Evolutionary conservation across 2,113 vertebrate genomes (phyloP), one percentile per base, ranked within the genome.

Genomic region (Madoqua kirkii): DNA sequence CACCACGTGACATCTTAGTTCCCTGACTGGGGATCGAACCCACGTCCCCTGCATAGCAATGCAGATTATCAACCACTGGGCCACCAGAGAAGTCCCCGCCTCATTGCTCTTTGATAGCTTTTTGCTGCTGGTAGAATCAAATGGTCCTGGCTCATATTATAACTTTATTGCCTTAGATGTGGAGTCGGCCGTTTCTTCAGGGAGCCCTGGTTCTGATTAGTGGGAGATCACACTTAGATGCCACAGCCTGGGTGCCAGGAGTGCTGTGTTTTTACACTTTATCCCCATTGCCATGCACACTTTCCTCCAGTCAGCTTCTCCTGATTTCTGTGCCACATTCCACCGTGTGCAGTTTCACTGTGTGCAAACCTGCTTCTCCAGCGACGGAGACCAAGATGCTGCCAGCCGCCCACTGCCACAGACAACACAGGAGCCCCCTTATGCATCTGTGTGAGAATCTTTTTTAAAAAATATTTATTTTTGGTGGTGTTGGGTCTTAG

Each of bases 1-100:
- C 11, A 25, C 40, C 71, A 7, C 1, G 6, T 43, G 71, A 12
- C 40, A 76, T 76, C 71, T 76, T 76, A 43, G 71, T 43, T 14
- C 40, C 71, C 23, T 0, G 1, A 27, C 6, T 0, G 0, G 40
- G 23, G 71, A 43, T 43, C 3, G 1, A 43, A 76, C 40, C 6
- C 40, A 76, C 0, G 0, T 13, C 36, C 67, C 67, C 67, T 74
- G 36, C 67, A 40, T 23, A 40, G 67, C 11, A 23, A 74, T 36
- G 36, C 36, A 40, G 36, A 74, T 40, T 40, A 3, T 40, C 67
- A 74, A 25, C 67, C 5, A 50, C 48, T 50, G 48, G 48, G 12
- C 3, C 36, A 23, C 21, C 6, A 27, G 11, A 43, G 23, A 43
- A 43, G 36, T 76, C 71, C 36, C 23, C 23, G 25, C 45, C 36